Percentiles rank a stretch among this genome's conserved stretches.
Evolutionary conservation across 2,888 invertebrate species (phyloP).

Genomic region (Hypena proboscidalis): DNA sequence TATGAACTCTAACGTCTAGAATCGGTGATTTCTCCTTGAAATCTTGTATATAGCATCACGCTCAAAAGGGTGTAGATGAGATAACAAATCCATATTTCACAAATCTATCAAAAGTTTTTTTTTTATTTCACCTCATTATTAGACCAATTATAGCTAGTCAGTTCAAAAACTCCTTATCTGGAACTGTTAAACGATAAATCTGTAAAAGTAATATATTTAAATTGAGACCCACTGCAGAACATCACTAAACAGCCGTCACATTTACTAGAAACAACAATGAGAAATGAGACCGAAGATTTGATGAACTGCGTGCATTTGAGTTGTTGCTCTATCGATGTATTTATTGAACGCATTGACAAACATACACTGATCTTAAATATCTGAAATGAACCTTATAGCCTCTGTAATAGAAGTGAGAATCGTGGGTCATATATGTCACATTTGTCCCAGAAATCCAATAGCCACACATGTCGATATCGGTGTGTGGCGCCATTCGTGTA

Average conservation of each 20-base stretch:
- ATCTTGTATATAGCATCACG: too few relatives aligned
- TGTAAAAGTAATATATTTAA: neutral
- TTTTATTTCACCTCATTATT: too few relatives aligned
- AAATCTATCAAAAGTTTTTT: too few relatives aligned
- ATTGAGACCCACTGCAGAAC: conserved; percentile 44
- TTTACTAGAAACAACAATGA: conserved; percentile 58
- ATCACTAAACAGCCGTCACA: conserved; percentile 30
- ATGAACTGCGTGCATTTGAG: conserved; percentile 70
- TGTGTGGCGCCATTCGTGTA: conserved; percentile 64
- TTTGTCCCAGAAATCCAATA: conserved; percentile 21
- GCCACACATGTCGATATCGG: conserved; percentile 58
- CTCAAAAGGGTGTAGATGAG: too few relatives aligned
- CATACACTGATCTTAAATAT: conserved; percentile 3
- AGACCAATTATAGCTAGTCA: too few relatives aligned
- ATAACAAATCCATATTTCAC: too few relatives aligned
- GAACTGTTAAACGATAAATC: too few relatives aligned
- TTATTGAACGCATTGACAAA: conserved; percentile 54
- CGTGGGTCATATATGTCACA: conserved; percentile 3
- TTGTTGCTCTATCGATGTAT: conserved; percentile 68
- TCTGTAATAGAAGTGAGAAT: conserved; percentile 23
- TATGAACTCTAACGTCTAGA: too few relatives aligned
- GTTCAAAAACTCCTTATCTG: too few relatives aligned
- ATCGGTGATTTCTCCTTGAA: too few relatives aligned
- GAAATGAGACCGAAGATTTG: conserved; percentile 75
- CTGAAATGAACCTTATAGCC: conserved; percentile 37